These are phyloP conservation scores for Muricea muricata DNA, from an alignment of 92 coral and sea anemone genomes.

Conservation along the genomic window DNA sequence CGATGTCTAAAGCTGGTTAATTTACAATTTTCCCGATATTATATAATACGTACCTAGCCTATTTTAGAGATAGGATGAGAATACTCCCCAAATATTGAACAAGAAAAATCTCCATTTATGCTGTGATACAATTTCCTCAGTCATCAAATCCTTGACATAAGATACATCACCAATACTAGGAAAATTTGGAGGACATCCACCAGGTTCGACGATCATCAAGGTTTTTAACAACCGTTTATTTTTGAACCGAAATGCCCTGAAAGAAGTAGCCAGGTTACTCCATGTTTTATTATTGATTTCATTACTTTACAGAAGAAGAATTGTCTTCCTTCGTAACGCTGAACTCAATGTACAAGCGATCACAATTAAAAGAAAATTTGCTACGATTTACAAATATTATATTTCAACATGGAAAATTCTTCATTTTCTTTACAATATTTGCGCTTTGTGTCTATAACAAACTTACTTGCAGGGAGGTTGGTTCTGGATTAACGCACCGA, in stretches of 20 bases:
- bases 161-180: background rate
- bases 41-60: background rate
- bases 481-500: too few species aligned
- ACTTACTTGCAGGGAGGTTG: too few species aligned
- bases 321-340: too few species aligned
- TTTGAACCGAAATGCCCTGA: conserved; percentile 3
- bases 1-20: too few species aligned
- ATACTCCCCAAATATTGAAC: conserved; percentile 2
- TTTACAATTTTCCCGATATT: too few species aligned
- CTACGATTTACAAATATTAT: too few species aligned
- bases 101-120: background rate
- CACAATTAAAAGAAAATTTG: too few species aligned
- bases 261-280: background rate
- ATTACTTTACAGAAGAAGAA: too few species aligned
- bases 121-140: background rate
- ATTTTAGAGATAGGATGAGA: background rate
- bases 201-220: background rate
- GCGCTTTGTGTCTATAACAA: too few species aligned
- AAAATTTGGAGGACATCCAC: background rate
- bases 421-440: too few species aligned
- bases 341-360: too few species aligned
- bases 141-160: background rate
- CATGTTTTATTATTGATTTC: background rate
- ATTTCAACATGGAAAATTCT: too few species aligned
- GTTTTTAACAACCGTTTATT: background rate